Evolutionary conservation across 2,113 vertebrate species (phyloP), one percentile per base, ranked within the genome.

Genomic region (Atherinomorus stipes): DNA sequence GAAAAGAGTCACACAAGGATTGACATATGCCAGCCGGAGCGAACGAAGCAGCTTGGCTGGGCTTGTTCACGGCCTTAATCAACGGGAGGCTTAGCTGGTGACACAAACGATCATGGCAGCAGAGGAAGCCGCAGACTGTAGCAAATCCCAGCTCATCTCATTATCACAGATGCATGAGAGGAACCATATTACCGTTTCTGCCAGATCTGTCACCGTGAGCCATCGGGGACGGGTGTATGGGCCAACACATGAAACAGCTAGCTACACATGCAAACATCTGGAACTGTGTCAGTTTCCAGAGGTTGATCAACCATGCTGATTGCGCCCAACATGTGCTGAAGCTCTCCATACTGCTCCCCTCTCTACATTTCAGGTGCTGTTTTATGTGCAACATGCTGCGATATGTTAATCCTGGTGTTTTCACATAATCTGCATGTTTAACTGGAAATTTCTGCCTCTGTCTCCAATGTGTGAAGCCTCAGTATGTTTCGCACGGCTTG

Each of bases 101-200:
- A 88, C 80, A 84, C 73, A 82, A 78, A 87, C 50, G 66, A 85
- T 78, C 74, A 73, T 56, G 84, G 84, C 79, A 88, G 80, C 75
- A 78, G 71, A 80, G 81, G 70, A 84, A 84, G 74, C 79, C 76
- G 54, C 89, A 87, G 85, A 87, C 77, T 87, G 87, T 57, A 74
- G 80, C 70, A 85, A 89, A 87, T 89, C 85, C 86, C 88, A 74
- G 64, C 83, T 89, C 80, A 85, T 88, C 88, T 89, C 80, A 85
- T 91, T 91, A 88, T 74, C 83, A 69, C 76, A 67, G 80, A 85
- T 42, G 85, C 81, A 87, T 77, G 83, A 88, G 68, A 74, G 45
- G 71, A 80, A 64, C 69, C 65, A 51, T 60, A 78, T 84, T 77
- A 78, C 57, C 67, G 51, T 78, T 84, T 80, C 83, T 74, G 80